Percentiles rank a stretch among this genome's conserved stretches.
These are phyloP conservation scores for Fukomys damarensis DNA, from an alignment of 2,113 vertebrate genomes.

Conservation along the genomic window DNA sequence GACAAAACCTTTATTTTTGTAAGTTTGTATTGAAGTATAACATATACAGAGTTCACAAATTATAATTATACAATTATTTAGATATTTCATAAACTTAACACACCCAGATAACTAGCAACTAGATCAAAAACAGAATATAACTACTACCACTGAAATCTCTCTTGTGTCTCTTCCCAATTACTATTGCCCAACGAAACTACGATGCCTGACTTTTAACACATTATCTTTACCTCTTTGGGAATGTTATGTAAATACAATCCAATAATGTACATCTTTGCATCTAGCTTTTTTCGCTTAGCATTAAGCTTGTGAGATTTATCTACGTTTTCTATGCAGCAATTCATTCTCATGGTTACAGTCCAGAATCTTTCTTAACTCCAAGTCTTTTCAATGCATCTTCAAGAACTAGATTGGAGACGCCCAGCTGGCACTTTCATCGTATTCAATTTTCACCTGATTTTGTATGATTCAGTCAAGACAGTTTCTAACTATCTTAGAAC, in stretches of 20 bases:
- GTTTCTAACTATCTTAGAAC: slow-evolving; percentile 72
- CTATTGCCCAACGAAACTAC: not conserved
- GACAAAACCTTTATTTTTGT: slow-evolving; percentile 13
- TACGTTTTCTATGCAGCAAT: slow-evolving; percentile 22
- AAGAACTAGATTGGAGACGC: slow-evolving; percentile 42
- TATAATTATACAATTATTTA: not conserved
- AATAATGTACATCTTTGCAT: not conserved
- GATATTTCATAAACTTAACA: not conserved
- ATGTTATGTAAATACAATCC: not conserved
- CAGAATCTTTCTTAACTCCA: slow-evolving; percentile 59
- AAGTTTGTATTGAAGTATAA: slow-evolving; percentile 13
- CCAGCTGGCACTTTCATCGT: slow-evolving; percentile 64
- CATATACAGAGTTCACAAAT: not conserved
- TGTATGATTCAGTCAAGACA: slow-evolving; percentile 66
- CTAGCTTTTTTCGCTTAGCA: slow-evolving; percentile 38
- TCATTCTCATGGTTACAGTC: slow-evolving; percentile 39
- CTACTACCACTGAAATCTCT: not conserved
- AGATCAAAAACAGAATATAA: not conserved
- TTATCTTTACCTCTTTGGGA: not conserved
- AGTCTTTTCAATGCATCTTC: slow-evolving; percentile 44
- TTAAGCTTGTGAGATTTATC: slow-evolving; percentile 25
- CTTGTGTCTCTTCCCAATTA: not conserved
- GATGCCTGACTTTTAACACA: slow-evolving; percentile 28
- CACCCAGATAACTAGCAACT: not conserved
- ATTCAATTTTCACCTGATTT: slow-evolving; percentile 72